Conservation (phyloP, 2,797 vertebrate species). For the Benthosema pterotum region DNA sequence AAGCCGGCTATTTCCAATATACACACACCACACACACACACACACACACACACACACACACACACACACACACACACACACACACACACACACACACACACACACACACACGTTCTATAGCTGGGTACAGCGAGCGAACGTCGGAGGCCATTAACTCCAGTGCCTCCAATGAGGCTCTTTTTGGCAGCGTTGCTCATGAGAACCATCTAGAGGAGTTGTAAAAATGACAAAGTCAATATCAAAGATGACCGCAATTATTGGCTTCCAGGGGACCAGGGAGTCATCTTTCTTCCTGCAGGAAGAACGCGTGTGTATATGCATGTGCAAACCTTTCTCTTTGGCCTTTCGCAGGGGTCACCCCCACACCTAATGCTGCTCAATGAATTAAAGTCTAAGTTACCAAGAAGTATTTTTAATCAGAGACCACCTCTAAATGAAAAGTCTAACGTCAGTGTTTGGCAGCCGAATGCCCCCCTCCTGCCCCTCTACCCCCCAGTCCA, state of each 20-base stretch:
- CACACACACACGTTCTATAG: slow-evolving; percentile 28
- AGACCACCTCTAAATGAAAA: slow-evolving; percentile 11
- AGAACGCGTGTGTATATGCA: slow-evolving; percentile 41
- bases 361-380: slow-evolving; percentile 16
- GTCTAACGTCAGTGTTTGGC: slow-evolving; percentile 7
- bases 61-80: slow-evolving; percentile 52
- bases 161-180: slow-evolving; percentile 65
- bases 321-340: slow-evolving; percentile 25
- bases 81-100: neutral
- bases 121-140: slow-evolving; percentile 63
- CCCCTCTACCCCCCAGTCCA: slow-evolving; percentile 9
- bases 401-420: slow-evolving; percentile 23
- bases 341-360: slow-evolving; percentile 19
- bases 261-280: slow-evolving; percentile 61
- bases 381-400: slow-evolving; percentile 17
- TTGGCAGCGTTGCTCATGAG: slow-evolving; percentile 73
- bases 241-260: slow-evolving; percentile 69
- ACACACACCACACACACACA: slow-evolving; percentile 51
- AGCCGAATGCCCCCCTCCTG: neutral
- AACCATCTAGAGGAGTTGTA: slow-evolving; percentile 72
- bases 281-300: slow-evolving; percentile 51
- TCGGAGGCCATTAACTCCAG: slow-evolving; percentile 68
- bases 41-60: slow-evolving; percentile 36
- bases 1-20: slow-evolving; percentile 67
- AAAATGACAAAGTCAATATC: slow-evolving; percentile 81